Conservation (phyloP, 35 echinoderm and acorn worm species). For the Chiridota heheva region DNA sequence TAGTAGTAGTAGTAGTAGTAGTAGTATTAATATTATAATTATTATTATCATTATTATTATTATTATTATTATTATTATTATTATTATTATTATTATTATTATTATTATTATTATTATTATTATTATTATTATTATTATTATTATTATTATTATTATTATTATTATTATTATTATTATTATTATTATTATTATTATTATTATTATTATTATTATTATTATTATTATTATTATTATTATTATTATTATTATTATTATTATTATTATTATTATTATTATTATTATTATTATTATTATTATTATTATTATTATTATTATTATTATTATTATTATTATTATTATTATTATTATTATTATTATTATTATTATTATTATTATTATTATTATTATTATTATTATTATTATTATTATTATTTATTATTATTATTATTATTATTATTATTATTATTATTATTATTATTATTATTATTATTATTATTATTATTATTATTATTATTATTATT, state of each 20-base stretch:
- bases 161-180: background rate
- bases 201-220: background rate
- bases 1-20: too few species aligned
- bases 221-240: background rate
- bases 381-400: background rate
- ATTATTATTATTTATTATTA: background rate
- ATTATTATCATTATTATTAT: background rate
- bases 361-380: conserved; percentile 18
- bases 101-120: background rate
- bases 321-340: background rate
- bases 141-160: background rate
- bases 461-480: conserved; percentile 24
- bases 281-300: background rate
- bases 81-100: conserved; percentile 10
- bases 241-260: background rate
- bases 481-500: conserved; percentile 11
- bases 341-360: background rate
- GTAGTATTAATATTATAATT: too few species aligned
- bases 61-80: background rate
- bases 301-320: background rate
- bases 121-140: background rate
- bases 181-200: background rate
- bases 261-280: background rate
- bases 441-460: conserved; percentile 20
- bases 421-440: background rate